Evolutionary conservation across 2,888 invertebrate species (phyloP).

Genomic region (Agrilus mali): DNA sequence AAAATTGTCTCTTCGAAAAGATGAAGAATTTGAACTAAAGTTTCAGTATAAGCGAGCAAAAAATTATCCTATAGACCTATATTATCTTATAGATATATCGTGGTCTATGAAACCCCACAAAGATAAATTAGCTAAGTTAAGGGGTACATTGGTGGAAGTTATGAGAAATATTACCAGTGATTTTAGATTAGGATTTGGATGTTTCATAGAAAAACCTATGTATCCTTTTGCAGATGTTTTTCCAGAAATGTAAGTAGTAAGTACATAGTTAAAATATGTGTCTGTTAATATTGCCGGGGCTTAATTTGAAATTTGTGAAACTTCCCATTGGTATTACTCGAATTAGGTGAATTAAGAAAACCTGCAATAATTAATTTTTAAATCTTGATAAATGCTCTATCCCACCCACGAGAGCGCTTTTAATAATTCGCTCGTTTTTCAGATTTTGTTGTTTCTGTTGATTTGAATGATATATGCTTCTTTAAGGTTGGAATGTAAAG

Average conservation of each 20-base stretch:
- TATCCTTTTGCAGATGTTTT: conserved; percentile 45
- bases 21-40: conserved; percentile 28
- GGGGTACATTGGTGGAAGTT: conserved; percentile 36
- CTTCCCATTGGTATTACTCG: no score
- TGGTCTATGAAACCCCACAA: conserved; percentile 53
- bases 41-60: conserved; percentile 49
- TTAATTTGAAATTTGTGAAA: no score
- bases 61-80: conserved; percentile 72
- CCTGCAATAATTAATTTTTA: no score
- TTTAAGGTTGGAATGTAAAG: conserved; percentile 13
- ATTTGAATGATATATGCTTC: conserved; percentile 16
- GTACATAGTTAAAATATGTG: background rate
- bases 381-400: no score
- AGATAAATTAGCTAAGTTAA: conserved; percentile 37
- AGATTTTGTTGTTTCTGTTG: conserved; percentile 1
- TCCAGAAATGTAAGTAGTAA: conserved; percentile 29
- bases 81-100: conserved; percentile 71
- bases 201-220: conserved; percentile 55
- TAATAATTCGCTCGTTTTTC: no score
- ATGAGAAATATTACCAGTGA: conserved; percentile 49
- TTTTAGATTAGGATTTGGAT: conserved; percentile 52
- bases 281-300: no score
- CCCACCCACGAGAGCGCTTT: no score
- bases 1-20: conserved; percentile 37
- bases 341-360: no score